A percentile compares a stretch with the other conserved stretches of the same genome.
phyloP scores from a whole-genome alignment of 2,113 vertebrate genomes.

The Mormyrus lacerda region DNA sequence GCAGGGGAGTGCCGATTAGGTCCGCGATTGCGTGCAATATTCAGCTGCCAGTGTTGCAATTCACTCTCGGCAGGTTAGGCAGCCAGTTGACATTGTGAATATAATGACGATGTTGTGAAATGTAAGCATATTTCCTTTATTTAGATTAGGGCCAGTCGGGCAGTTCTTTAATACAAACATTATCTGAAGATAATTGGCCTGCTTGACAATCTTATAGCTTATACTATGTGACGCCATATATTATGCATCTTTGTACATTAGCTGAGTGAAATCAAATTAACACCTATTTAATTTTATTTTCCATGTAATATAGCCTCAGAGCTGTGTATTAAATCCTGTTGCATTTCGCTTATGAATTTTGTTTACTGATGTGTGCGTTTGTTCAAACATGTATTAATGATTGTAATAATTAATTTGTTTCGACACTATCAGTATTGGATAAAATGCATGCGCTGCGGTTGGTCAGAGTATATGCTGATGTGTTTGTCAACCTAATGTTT shows the following conservation, averaged over 20 bases:
- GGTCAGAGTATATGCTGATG: background rate
- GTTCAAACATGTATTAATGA: background rate
- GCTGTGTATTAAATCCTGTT: background rate
- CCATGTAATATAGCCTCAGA: background rate
- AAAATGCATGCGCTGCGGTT: background rate
- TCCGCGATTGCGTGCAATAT: background rate
- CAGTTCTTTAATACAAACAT: background rate
- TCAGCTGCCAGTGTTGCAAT: background rate
- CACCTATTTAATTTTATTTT: background rate
- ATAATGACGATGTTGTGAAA: background rate
- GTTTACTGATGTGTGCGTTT: background rate
- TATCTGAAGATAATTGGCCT: background rate
- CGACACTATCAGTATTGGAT: background rate
- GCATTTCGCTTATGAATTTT: background rate
- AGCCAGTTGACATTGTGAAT: conserved; percentile 3
- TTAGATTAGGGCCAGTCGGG: background rate
- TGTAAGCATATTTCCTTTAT: background rate
- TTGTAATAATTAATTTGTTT: background rate
- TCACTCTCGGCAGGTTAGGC: background rate
- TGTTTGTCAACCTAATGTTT: background rate
- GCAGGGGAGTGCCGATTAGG: background rate
- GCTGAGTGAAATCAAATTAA: background rate
- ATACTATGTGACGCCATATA: background rate
- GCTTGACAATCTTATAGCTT: background rate
- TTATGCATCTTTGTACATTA: background rate